Percentiles rank a stretch among this genome's conserved stretches.
These are phyloP conservation scores for Synergus laeviventris DNA, from an alignment of 2,888 invertebrate species.

Conservation along the genomic window DNA sequence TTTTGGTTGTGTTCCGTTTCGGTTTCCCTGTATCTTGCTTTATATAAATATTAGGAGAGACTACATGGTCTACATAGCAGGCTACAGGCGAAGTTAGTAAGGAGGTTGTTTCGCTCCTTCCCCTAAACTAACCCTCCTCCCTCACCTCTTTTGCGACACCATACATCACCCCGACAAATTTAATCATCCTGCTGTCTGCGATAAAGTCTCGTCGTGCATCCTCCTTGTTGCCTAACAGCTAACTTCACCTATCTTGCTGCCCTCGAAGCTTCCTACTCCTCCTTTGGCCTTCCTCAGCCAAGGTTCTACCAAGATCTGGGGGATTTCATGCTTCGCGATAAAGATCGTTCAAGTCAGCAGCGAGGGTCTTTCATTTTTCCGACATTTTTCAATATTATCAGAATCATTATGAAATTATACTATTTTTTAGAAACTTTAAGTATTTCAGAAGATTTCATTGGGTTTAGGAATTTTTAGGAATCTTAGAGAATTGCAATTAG, in stretches of 20 bases:
- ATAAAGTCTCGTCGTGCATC: constrained; percentile 74
- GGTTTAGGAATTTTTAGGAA: too few relatives aligned
- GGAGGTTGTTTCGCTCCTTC: constrained; percentile 40
- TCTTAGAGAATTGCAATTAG: too few relatives aligned
- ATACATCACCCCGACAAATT: constrained; percentile 80
- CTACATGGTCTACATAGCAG: constrained; percentile 7
- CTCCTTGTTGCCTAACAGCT: constrained; percentile 61
- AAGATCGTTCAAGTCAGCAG: not conserved
- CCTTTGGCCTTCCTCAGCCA: constrained; percentile 50
- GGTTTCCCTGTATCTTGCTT: constrained; percentile 7
- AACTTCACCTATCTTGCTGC: constrained; percentile 65
- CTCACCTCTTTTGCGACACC: constrained; percentile 67
- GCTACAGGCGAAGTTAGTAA: constrained; percentile 15
- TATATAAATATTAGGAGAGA: not conserved
- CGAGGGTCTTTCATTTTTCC: not conserved
- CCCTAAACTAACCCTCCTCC: constrained; percentile 25
- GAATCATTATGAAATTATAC: not conserved
- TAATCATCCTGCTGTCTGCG: constrained; percentile 79
- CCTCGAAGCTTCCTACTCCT: constrained; percentile 62
- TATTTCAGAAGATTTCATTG: too few relatives aligned
- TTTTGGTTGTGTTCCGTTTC: not conserved
- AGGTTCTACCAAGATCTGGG: constrained; percentile 24
- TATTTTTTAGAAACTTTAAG: too few relatives aligned
- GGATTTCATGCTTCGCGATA: constrained; percentile 23
- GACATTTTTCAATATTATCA: not conserved